A percentile compares a stretch with the other conserved stretches of the same genome.
These are phyloP conservation scores for Tenthredo amoena DNA, from an alignment of 2,888 invertebrate species.

Conservation along the genomic window DNA sequence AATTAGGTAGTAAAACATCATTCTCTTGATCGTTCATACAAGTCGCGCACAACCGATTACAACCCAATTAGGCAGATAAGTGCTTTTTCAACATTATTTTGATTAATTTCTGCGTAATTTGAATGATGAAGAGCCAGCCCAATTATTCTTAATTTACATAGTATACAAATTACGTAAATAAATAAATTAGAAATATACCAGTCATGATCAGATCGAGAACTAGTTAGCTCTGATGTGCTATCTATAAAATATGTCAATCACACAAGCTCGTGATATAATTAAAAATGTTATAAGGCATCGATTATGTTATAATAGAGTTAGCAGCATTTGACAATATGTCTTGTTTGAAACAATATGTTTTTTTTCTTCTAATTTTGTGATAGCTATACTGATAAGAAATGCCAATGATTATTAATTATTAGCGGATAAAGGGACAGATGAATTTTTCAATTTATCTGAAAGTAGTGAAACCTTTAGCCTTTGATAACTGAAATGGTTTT, in stretches of 20 bases:
- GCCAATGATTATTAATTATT: conserved; percentile 22
- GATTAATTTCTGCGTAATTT: conserved; percentile 1
- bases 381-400: conserved; percentile 5
- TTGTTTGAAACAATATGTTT: conserved; percentile 13
- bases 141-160: conserved; percentile 17
- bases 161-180: neutral
- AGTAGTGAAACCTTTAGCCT: conserved; percentile 70
- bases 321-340: conserved; percentile 43
- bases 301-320: conserved; percentile 29
- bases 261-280: conserved; percentile 16
- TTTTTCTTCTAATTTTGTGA: neutral
- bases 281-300: conserved; percentile 36
- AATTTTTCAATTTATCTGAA: conserved; percentile 66
- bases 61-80: neutral
- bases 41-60: neutral
- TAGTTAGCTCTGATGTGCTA: conserved; percentile 9
- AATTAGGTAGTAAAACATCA: conserved; percentile 25
- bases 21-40: neutral
- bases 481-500: conserved; percentile 70
- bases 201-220: conserved; percentile 33
- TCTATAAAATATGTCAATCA: neutral
- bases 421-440: neutral
- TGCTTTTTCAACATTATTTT: neutral
- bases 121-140: neutral
- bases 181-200: conserved; percentile 27